phyloP scores from a whole-genome alignment of 2,888 invertebrate genomes.

The Drosophila limbata region DNA sequence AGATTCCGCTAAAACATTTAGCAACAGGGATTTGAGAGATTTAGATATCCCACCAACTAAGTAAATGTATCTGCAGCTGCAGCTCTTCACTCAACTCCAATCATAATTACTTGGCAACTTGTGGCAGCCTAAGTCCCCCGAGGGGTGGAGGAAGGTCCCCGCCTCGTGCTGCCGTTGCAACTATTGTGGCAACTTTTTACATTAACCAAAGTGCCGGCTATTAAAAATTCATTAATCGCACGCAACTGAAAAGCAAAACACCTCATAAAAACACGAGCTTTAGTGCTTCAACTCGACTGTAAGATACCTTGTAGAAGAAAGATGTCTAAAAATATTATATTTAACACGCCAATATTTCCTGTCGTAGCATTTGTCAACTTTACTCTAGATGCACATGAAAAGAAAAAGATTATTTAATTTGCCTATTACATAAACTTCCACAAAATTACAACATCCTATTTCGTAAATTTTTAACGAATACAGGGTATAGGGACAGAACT shows the following conservation, averaged over 20 bases:
- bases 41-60: constrained; percentile 47
- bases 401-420: not conserved
- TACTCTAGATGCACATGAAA: not conserved
- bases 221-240: constrained; percentile 79
- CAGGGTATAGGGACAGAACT: constrained; percentile 15
- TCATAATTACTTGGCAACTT: constrained; percentile 67
- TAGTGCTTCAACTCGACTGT: not conserved
- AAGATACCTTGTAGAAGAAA: constrained; percentile 1
- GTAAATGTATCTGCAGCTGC: constrained; percentile 37
- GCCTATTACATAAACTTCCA: not conserved
- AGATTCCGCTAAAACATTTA: constrained; percentile 21
- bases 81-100: constrained; percentile 43
- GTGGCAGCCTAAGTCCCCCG: constrained; percentile 37
- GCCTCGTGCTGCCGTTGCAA: constrained; percentile 13
- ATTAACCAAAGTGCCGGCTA: constrained; percentile 77
- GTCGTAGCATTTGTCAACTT: not conserved
- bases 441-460: not conserved
- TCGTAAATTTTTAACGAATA: not conserved
- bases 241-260: constrained; percentile 61
- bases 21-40: constrained; percentile 39
- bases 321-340: not conserved
- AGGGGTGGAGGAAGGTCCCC: not conserved
- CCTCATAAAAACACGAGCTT: constrained; percentile 31
- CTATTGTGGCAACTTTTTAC: constrained; percentile 73
- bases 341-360: not conserved